Percentiles rank a stretch among this genome's conserved stretches.
These are phyloP conservation scores for Carpatolechia fugitivella DNA, from an alignment of 2,888 invertebrate genomes.

Conservation along the genomic window DNA sequence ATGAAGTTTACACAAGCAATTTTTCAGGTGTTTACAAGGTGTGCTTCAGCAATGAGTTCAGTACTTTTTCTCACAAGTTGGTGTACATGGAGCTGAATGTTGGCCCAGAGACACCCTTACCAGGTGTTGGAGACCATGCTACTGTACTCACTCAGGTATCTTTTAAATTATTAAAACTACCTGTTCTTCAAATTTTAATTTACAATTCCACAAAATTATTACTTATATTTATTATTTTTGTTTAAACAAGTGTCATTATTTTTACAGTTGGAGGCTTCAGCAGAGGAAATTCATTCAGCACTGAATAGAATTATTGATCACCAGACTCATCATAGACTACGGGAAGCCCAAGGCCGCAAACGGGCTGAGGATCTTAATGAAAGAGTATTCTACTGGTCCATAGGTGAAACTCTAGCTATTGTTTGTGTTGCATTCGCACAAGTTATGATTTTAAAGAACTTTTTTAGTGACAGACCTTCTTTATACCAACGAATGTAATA, in stretches of 20 bases:
- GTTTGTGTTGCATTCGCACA: slow-evolving; percentile 93
- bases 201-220: no score
- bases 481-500: slow-evolving; percentile 68
- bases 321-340: slow-evolving; percentile 97
- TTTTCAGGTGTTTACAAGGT: slow-evolving; percentile 87
- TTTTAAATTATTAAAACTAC: background rate
- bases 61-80: slow-evolving; percentile 98
- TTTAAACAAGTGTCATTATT: background rate
- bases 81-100: slow-evolving; percentile 99
- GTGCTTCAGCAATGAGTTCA: slow-evolving; percentile 99
- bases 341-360: slow-evolving; percentile 96
- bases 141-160: slow-evolving; percentile 94
- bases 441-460: slow-evolving; percentile 93
- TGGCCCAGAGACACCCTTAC: slow-evolving; percentile 92
- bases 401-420: slow-evolving; percentile 91
- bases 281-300: slow-evolving; percentile 93
- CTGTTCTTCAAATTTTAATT: no score
- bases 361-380: slow-evolving; percentile 98
- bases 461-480: slow-evolving; percentile 83
- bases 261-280: slow-evolving; percentile 92
- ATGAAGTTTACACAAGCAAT: no score
- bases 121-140: slow-evolving; percentile 91
- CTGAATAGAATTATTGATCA: slow-evolving; percentile 94
- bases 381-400: slow-evolving; percentile 95
- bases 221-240: no score